Conservation (phyloP, 1,140 invertebrate genomes). For the Atta cephalotes region DNA sequence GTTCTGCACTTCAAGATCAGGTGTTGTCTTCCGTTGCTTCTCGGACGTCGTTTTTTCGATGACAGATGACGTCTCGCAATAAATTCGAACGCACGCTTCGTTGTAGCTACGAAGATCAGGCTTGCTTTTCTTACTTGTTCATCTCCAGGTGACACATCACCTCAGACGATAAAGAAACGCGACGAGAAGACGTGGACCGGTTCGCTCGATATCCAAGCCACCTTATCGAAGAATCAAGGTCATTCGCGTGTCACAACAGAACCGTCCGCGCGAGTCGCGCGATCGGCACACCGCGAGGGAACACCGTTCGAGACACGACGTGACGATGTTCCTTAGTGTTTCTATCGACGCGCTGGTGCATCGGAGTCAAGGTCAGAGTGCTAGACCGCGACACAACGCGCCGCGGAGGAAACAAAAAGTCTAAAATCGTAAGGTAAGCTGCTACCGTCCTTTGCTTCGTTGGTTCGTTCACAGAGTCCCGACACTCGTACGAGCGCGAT, state of each 20-base stretch:
- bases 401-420: constrained; percentile 8
- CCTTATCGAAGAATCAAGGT: background rate
- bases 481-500: background rate
- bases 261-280: background rate
- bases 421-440: background rate
- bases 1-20: background rate
- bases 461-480: background rate
- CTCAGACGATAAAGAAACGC: constrained; percentile 22
- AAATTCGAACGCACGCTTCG: background rate
- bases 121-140: constrained; percentile 27
- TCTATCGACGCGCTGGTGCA: constrained; percentile 5
- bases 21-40: background rate
- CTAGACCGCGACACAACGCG: constrained; percentile 20
- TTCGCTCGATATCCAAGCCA: constrained; percentile 24
- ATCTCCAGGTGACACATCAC: constrained; percentile 57
- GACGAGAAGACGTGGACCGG: background rate
- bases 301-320: background rate
- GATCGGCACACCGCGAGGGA: background rate
- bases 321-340: background rate
- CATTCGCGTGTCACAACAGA: constrained; percentile 41
- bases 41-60: background rate
- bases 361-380: constrained; percentile 69
- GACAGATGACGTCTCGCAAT: background rate
- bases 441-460: background rate
- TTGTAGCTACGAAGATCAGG: background rate